A percentile compares a stretch with the other conserved stretches of the same genome.
Evolutionary conservation across 2,888 invertebrate genomes (phyloP).

Genomic region (Callyntrura guangdongensis): DNA sequence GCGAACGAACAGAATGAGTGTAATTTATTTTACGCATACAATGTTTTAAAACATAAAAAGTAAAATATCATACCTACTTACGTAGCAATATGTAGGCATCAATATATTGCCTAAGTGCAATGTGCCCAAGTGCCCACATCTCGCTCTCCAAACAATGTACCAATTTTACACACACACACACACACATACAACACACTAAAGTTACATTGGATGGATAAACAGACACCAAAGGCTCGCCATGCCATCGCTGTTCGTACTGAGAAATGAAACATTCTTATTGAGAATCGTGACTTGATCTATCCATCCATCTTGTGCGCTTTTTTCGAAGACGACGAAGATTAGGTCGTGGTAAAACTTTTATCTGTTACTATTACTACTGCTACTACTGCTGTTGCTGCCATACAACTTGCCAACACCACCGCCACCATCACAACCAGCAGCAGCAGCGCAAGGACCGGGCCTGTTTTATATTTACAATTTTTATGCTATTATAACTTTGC

Average conservation of each 20-base stretch:
- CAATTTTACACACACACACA: no score
- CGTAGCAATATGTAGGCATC: not conserved
- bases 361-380: constrained; percentile 4
- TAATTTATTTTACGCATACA: constrained; percentile 72
- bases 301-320: constrained; percentile 49
- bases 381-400: not conserved
- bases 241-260: constrained; percentile 55
- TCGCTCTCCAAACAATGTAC: no score
- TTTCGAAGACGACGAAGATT: constrained; percentile 31
- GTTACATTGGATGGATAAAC: constrained; percentile 32
- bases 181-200: not conserved
- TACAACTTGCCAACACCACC: constrained; percentile 8
- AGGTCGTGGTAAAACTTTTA: constrained; percentile 36
- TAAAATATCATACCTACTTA: not conserved
- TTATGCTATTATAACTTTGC: constrained; percentile 32
- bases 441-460: not conserved
- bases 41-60: constrained; percentile 48
- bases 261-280: constrained; percentile 83
- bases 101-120: no score
- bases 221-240: constrained; percentile 75
- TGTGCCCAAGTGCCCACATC: no score
- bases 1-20: constrained; percentile 62
- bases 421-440: not conserved
- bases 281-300: constrained; percentile 85
- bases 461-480: constrained; percentile 38